phyloP scores from a whole-genome alignment of 2,113 vertebrate genomes.

The Alectura lathami region DNA sequence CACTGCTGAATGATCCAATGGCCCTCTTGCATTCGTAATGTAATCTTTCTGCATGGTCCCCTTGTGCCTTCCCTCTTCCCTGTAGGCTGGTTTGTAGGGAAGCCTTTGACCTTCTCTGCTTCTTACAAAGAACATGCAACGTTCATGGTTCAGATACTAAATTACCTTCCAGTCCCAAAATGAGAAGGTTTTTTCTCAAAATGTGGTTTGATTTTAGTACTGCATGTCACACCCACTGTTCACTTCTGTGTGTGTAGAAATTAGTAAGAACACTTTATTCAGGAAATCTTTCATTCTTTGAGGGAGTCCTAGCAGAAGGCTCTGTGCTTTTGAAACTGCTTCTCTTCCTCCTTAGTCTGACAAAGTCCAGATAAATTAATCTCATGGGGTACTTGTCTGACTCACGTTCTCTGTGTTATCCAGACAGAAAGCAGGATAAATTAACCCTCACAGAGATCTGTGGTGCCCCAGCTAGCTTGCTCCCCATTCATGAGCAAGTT shows the following conservation, averaged over 20 bases:
- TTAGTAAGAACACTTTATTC: background rate
- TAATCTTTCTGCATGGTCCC: background rate
- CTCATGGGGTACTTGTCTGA: background rate
- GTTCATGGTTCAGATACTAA: background rate
- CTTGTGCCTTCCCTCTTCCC: background rate
- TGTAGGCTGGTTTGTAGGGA: background rate
- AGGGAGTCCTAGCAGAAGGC: background rate
- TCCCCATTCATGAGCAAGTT: background rate
- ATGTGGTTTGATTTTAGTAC: background rate
- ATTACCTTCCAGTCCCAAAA: background rate
- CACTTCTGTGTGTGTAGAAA: background rate
- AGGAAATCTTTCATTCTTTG: background rate
- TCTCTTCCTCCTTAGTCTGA: background rate
- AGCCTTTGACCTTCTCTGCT: background rate
- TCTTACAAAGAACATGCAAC: background rate
- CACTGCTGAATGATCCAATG: background rate
- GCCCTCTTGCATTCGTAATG: background rate
- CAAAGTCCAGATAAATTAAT: background rate
- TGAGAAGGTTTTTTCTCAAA: background rate
- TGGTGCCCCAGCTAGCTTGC: background rate
- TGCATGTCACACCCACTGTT: rapidly evolving
- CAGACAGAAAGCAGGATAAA: background rate
- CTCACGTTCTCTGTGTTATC: background rate
- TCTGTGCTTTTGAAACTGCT: background rate
- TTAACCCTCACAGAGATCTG: background rate